Evolutionary conservation across 1,140 invertebrate genomes (phyloP).

Genomic region (Wasmannia auropunctata): DNA sequence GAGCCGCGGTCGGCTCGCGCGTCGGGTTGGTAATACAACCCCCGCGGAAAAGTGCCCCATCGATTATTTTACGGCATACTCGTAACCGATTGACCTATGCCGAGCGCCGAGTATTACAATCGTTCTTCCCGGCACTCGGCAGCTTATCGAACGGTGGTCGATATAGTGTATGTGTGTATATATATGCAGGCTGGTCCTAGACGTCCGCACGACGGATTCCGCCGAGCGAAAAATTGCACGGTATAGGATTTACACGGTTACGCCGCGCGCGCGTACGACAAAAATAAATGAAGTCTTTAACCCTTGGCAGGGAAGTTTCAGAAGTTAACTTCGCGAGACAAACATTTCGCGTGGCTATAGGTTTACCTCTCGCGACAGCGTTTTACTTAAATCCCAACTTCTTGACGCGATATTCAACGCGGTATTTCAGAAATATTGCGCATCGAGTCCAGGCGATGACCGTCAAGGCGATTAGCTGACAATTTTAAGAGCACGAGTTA

Average conservation of each 20-base stretch:
- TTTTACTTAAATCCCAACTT: slow-evolving; percentile 21
- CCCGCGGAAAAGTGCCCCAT: slow-evolving; percentile 8
- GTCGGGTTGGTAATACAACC: neutral
- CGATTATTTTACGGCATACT: slow-evolving; percentile 37
- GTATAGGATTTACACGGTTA: slow-evolving; percentile 4
- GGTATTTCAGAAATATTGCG: neutral
- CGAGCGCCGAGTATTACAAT: neutral
- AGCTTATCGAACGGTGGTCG: slow-evolving; percentile 21
- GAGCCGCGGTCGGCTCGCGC: neutral
- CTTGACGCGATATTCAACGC: neutral
- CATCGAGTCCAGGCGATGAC: neutral
- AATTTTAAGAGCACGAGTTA: neutral
- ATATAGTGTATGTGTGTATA: neutral
- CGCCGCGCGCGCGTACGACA: neutral
- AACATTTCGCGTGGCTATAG: slow-evolving; percentile 20
- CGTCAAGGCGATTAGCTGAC: neutral
- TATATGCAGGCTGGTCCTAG: neutral
- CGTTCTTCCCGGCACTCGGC: neutral
- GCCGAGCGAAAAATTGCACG: neutral
- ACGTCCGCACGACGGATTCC: neutral
- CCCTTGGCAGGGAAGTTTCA: slow-evolving; percentile 7
- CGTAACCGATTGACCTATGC: slow-evolving; percentile 56
- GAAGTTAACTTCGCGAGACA: slow-evolving; percentile 30
- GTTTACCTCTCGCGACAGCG: neutral
- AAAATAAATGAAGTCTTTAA: slow-evolving; percentile 41